Evolutionary conservation across 2,888 invertebrate species (phyloP).

Genomic region (Carterocephalus palaemon): DNA sequence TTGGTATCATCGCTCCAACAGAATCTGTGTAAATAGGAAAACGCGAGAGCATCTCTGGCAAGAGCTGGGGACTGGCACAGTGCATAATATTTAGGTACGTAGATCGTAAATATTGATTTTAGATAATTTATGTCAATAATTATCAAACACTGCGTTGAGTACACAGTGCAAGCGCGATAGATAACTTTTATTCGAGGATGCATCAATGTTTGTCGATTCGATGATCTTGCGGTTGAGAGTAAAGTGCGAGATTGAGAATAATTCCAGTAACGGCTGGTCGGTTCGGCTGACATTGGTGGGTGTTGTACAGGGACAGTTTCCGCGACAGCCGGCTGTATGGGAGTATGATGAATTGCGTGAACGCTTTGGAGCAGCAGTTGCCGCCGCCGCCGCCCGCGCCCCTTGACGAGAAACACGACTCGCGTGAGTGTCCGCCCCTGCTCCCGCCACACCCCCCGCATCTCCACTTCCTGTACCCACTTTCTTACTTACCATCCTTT

Average conservation of each 20-base stretch:
- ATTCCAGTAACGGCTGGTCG: slow-evolving; percentile 16
- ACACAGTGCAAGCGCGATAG: slow-evolving; percentile 17
- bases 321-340: slow-evolving; percentile 94
- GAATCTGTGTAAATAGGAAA: slow-evolving; percentile 21
- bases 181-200: slow-evolving; percentile 7
- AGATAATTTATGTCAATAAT: slow-evolving; percentile 6
- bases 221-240: slow-evolving; percentile 5
- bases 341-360: slow-evolving; percentile 97
- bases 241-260: slow-evolving; percentile 9
- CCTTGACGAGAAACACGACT: slow-evolving; percentile 73
- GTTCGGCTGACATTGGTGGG: slow-evolving; percentile 31
- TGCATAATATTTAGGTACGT: slow-evolving; percentile 24
- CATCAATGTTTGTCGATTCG: slow-evolving; percentile 7
- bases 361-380: slow-evolving; percentile 93
- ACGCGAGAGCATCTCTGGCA: slow-evolving; percentile 22
- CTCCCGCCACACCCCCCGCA: neutral
- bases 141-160: slow-evolving; percentile 21
- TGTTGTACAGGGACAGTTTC: slow-evolving; percentile 87
- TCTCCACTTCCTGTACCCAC: slow-evolving; percentile 12
- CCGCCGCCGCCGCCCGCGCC: slow-evolving; percentile 81
- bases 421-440: slow-evolving; percentile 52
- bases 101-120: slow-evolving; percentile 18
- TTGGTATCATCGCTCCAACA: slow-evolving; percentile 15
- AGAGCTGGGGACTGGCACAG: slow-evolving; percentile 23
- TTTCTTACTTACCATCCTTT: slow-evolving; percentile 6